These are phyloP conservation scores for Dicrostonyx torquatus DNA, from an alignment of 2,797 vertebrate genomes.

Conservation along the genomic window DNA sequence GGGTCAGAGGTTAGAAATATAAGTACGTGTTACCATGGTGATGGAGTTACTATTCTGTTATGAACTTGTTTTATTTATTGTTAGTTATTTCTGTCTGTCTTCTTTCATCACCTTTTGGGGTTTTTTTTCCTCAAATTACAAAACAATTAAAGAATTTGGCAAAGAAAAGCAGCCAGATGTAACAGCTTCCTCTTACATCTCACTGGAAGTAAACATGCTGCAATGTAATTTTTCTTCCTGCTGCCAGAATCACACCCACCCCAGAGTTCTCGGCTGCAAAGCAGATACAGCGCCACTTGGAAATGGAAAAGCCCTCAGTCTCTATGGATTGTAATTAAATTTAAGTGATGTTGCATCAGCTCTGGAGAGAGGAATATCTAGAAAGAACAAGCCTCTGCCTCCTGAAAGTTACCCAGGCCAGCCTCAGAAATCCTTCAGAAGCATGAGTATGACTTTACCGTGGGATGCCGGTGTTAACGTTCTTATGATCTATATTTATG, in stretches of 20 bases:
- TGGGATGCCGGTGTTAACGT: neutral
- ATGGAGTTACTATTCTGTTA: conserved; percentile 13
- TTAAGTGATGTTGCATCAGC: conserved; percentile 68
- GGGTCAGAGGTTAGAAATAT: conserved; percentile 69
- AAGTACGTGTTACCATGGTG: neutral
- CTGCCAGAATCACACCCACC: neutral
- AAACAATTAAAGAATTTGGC: conserved; percentile 72
- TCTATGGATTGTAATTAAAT: conserved; percentile 60
- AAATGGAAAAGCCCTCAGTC: conserved; percentile 64
- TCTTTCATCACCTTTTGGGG: conserved; percentile 60
- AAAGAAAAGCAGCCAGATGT: conserved; percentile 71
- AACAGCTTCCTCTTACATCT: conserved; percentile 67
- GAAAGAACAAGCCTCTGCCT: neutral
- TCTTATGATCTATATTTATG: conserved; percentile 48
- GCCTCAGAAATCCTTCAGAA: neutral
- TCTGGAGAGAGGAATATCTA: conserved; percentile 54
- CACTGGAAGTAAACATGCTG: conserved; percentile 73
- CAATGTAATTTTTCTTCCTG: conserved; percentile 76
- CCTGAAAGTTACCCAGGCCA: conserved; percentile 1
- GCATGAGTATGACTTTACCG: neutral
- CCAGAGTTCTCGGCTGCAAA: conserved; percentile 73
- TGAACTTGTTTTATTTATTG: conserved; percentile 56
- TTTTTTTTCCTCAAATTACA: conserved; percentile 64
- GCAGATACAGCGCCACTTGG: conserved; percentile 64
- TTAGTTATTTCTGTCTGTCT: conserved; percentile 58